Base-by-base conservation (phyloP, 2,113 vertebrate species). In the Micromys minutus region DNA sequence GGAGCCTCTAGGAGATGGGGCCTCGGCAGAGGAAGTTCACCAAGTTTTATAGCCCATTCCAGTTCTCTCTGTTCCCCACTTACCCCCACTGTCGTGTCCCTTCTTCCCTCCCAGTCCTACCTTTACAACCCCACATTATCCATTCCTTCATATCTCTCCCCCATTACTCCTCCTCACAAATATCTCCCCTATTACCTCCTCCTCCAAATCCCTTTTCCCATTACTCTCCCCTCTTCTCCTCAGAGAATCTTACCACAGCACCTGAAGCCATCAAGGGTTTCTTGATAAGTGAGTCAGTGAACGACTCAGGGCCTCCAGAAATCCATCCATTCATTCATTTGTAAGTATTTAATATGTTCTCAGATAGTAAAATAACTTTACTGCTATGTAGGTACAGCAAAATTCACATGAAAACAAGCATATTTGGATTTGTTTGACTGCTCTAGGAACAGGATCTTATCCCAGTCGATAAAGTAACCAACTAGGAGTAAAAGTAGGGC, bases 271-370 rank as follows among this genome's bases (percentile, higher is more conserved):
- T 63, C 21, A 63, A 3, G 50, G 7, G 65, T 93, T 85, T 22
- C 22, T 86, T 45, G 92, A 31, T 80, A 67, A 93, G 84, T 69
- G 15, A 89, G 77, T 74, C 24, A 85, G 50, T 47, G 63, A 92
- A 93, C 50, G 71, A 95, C 47, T 22, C n/a, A 88, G 36, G 24
- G 52, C 89, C 55, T 55, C 87, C 63, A 87, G 74, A 36, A 72
- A 16, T 24, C n/a, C 50, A n/a, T 36, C 80, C 34, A 61, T 79
- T 74, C 50, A 83, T 52, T 72, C 61, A 65, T 79, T 67, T 10
- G 7, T 93, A 76, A 89, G 22, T 74, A 94, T 95, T 95, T 90
- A 80, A 45, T 59, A 13, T 55, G 50, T 39, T 95, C 55, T 63
- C 47, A 86, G n/a, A 39, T 19, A 80, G 86, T 79, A 88, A 90